phyloP scores from a whole-genome alignment of 2,888 invertebrate species.

The Idaea straminata region DNA sequence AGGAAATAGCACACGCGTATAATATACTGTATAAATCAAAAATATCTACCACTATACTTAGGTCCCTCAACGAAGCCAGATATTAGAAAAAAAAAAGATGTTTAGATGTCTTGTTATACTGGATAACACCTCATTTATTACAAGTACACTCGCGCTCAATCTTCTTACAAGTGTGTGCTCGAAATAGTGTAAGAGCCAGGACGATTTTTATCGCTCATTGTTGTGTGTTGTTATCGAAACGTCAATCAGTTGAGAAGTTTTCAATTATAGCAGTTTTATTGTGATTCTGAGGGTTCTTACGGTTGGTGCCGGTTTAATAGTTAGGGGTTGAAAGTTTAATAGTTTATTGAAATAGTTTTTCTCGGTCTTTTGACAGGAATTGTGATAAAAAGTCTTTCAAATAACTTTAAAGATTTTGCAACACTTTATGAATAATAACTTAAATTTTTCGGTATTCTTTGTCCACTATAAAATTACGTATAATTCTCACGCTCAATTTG shows the following conservation, averaged over 20 bases:
- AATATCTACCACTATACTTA: conserved; percentile 24
- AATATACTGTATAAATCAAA: conserved; percentile 36
- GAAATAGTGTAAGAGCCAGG: conserved; percentile 1
- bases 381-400: neutral
- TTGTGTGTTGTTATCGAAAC: conserved; percentile 22
- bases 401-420: neutral
- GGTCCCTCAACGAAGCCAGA: conserved; percentile 15
- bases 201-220: conserved; percentile 17
- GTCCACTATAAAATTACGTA: neutral
- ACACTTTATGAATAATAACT: neutral
- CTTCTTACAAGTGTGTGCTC: neutral
- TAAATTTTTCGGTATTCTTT: neutral
- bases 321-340: neutral
- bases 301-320: neutral
- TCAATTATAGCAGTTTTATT: conserved; percentile 13
- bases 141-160: conserved; percentile 13
- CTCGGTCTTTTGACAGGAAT: neutral
- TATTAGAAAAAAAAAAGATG: conserved; percentile 9
- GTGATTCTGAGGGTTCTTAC: neutral
- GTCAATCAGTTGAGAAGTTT: conserved; percentile 23
- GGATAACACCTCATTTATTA: conserved; percentile 23
- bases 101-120: conserved; percentile 11
- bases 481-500: neutral
- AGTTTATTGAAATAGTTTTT: neutral
- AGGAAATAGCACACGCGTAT: conserved; percentile 33